These are phyloP conservation scores for Rhagoletis zephyria DNA, from an alignment of 1,140 invertebrate genomes.

Conservation along the genomic window DNA sequence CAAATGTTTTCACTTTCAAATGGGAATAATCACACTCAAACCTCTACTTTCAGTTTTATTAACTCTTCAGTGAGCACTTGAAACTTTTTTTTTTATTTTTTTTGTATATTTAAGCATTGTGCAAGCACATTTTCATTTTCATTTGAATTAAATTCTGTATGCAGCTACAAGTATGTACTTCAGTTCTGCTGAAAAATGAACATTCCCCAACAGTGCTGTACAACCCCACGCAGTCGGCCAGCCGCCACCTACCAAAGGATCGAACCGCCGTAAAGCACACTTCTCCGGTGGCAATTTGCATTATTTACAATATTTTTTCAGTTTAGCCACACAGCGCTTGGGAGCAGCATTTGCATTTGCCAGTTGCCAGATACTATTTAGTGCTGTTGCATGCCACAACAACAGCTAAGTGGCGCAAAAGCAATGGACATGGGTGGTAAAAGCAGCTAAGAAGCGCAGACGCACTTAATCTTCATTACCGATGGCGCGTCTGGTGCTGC, in stretches of 20 bases:
- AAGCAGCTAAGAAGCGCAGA: conserved; percentile 29
- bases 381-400: conserved; percentile 23
- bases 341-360: conserved; percentile 17
- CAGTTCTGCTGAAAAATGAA: no score
- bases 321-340: not conserved
- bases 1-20: conserved; percentile 3
- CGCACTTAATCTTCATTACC: conserved; percentile 51
- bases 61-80: conserved; percentile 12
- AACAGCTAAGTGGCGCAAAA: not conserved
- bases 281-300: not conserved
- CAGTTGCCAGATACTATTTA: not conserved
- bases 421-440: not conserved
- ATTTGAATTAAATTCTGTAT: not conserved
- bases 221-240: not conserved
- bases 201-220: no score
- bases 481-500: conserved; percentile 33
- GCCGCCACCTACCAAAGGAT: not conserved
- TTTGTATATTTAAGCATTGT: conserved; percentile 15
- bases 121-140: not conserved
- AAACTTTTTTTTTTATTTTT: conserved; percentile 24
- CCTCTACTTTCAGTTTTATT: conserved; percentile 33
- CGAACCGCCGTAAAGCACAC: conserved; percentile 22
- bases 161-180: not conserved
- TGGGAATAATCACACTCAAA: not conserved
- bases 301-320: not conserved